Evolutionary conservation across 2,113 vertebrate species (phyloP), one percentile per base, ranked within the genome.

Genomic region (Chloropsis hardwickii): DNA sequence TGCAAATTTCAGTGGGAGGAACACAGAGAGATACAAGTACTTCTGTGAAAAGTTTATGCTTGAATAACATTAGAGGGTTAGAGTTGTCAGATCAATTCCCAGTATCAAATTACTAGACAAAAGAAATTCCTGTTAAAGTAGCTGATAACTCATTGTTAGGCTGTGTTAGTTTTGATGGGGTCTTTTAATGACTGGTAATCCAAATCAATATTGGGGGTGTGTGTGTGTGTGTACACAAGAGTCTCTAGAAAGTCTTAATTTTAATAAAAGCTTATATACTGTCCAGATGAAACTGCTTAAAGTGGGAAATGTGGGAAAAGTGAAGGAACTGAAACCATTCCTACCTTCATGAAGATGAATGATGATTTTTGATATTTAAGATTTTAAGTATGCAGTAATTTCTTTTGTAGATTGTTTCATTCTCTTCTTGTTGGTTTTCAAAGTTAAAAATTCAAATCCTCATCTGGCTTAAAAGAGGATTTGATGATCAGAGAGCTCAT

Each of bases 81-180:
- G 65, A 92, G 22, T 71, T 50, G 57, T 90, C 90, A 96, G 91
- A 93, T 29, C 56, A 57, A 35, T 95, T 94, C 57, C 86, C 80
- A 90, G 61, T 44, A 94, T 8, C 15, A 70, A 88, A 81, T n/a
- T 73, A 70, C 11, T 35, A 60, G 14, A 42, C 2, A 7, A 50
- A 66, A 29, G 33, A 86, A 76, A 48, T 7, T 58, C 6, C 56
- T 24, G 23, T 29, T 71, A 6, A 13, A 69, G 42, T 17, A 77
- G 17, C 19, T 72, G 53, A 45, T 37, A 54, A 60, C 5, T 66
- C 33, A 25, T 54, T 90, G 14, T 28, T 56, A 60, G 14, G 18
- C 6, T 42, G 5, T 31, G 13, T 39, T 66, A 14, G 4, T 6
- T 77, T 73, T 27, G 19, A 27, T 37, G 10, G 20, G 0, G 37